Evolutionary conservation across 2,888 invertebrate genomes (phyloP).

Genomic region (Lasiommata megera): DNA sequence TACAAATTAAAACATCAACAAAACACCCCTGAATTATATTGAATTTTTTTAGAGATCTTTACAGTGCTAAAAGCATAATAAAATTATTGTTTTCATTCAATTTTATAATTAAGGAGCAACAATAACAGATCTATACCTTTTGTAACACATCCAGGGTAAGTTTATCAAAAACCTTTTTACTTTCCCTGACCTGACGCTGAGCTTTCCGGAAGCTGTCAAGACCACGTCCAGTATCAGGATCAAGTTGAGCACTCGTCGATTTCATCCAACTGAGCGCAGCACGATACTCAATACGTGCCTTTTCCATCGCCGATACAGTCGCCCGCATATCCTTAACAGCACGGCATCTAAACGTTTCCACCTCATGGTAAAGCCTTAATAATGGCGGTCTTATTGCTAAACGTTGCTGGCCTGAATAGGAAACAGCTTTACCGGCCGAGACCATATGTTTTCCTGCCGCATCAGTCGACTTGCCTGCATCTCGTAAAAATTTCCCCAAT

Average conservation of each 20-base stretch:
- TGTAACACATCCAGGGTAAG: slow-evolving; percentile 97
- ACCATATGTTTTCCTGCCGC: slow-evolving; percentile 85
- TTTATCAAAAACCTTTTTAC: slow-evolving; percentile 95
- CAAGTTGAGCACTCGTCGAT: slow-evolving; percentile 95
- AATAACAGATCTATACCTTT: slow-evolving; percentile 80
- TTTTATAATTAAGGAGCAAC: neutral
- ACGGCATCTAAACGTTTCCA: slow-evolving; percentile 97
- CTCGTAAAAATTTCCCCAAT: slow-evolving; percentile 96
- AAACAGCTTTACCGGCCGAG: slow-evolving; percentile 90
- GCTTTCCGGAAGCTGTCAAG: slow-evolving; percentile 97
- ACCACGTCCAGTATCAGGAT: slow-evolving; percentile 97
- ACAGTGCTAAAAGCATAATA: too few species aligned
- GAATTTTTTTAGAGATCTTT: too few species aligned
- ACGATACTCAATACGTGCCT: slow-evolving; percentile 96
- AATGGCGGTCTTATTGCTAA: slow-evolving; percentile 93
- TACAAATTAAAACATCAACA: too few species aligned
- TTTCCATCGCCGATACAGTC: slow-evolving; percentile 97
- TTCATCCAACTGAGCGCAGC: slow-evolving; percentile 99
- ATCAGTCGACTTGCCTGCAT: slow-evolving; percentile 94
- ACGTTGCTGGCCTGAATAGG: slow-evolving; percentile 95
- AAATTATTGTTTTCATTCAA: too few species aligned
- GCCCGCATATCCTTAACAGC: slow-evolving; percentile 96
- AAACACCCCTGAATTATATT: too few species aligned
- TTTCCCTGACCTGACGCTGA: slow-evolving; percentile 87
- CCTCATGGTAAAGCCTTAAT: slow-evolving; percentile 94